Evolutionary conservation across 2,797 vertebrate genomes (phyloP).

Genomic region (Sibirionetta formosa): DNA sequence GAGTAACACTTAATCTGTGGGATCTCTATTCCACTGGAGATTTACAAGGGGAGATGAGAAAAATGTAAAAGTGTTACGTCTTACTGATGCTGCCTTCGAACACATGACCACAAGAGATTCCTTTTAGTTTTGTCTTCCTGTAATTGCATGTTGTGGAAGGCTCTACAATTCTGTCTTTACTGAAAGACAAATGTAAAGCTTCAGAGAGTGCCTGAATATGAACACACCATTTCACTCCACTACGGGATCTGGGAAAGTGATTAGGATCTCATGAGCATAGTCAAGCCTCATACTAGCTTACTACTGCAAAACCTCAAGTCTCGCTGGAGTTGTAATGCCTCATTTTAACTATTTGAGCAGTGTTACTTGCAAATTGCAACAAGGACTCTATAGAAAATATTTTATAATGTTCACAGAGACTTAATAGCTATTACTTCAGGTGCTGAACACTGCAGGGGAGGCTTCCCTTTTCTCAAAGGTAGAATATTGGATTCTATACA

Average conservation of each 20-base stretch:
- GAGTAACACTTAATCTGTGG: not conserved
- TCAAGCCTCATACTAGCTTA: not conserved
- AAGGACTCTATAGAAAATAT: not conserved
- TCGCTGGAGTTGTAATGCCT: not conserved
- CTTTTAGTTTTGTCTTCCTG: not conserved
- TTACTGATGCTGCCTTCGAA: conserved; percentile 45
- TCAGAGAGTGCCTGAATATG: not conserved
- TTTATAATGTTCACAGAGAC: not conserved
- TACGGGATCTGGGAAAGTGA: not conserved
- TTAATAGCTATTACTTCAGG: not conserved
- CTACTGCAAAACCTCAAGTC: not conserved
- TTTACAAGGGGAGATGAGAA: conserved; percentile 61
- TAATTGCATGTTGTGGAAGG: conserved; percentile 4
- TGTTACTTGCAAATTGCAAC: not conserved
- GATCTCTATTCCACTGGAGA: not conserved
- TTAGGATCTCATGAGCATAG: not conserved
- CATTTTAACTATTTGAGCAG: not conserved
- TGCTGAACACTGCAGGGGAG: not conserved
- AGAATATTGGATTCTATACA: not conserved
- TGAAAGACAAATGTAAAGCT: conserved; percentile 27
- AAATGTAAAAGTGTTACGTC: not conserved
- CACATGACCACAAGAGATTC: not conserved
- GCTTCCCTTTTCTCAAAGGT: not conserved
- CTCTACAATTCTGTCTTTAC: conserved; percentile 20
- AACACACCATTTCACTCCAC: not conserved